Conservation (phyloP, 1,140 invertebrate genomes). For the Brachionus koreanus region DNA sequence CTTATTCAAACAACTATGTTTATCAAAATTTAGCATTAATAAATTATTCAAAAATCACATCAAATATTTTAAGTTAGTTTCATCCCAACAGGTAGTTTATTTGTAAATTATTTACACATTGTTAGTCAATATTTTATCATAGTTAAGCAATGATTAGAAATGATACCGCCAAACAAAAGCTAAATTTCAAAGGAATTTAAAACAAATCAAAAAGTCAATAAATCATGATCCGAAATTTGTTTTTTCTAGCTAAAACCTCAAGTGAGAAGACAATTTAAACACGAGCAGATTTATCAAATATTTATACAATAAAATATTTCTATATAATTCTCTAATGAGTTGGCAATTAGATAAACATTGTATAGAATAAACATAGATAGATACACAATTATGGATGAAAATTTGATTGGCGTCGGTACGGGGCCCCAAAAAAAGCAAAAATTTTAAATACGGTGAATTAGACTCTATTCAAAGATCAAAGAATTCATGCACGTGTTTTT, state of each 20-base stretch:
- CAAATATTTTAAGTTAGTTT: neutral
- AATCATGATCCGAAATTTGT: conserved; percentile 8
- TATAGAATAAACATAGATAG: neutral
- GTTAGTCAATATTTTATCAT: neutral
- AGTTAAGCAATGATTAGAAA: neutral
- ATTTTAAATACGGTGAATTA: neutral
- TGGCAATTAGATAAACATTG: conserved; percentile 33
- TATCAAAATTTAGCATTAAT: no score
- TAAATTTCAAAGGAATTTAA: neutral
- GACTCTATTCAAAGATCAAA: neutral
- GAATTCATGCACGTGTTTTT: neutral
- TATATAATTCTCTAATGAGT: conserved; percentile 30
- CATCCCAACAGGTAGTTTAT: neutral
- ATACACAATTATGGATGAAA: neutral
- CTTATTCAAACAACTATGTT: no score
- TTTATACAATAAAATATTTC: conserved; percentile 7
- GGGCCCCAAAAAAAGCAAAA: neutral
- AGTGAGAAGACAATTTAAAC: neutral
- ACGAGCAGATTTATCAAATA: conserved; percentile 26
- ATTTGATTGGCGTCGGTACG: neutral
- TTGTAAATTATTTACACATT: neutral
- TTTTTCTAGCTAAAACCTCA: neutral
- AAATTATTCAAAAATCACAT: neutral
- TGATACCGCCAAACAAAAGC: neutral
- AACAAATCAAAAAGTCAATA: conserved; percentile 26